Conservation (phyloP, 2,113 vertebrate genomes). For the Meriones unguiculatus region DNA sequence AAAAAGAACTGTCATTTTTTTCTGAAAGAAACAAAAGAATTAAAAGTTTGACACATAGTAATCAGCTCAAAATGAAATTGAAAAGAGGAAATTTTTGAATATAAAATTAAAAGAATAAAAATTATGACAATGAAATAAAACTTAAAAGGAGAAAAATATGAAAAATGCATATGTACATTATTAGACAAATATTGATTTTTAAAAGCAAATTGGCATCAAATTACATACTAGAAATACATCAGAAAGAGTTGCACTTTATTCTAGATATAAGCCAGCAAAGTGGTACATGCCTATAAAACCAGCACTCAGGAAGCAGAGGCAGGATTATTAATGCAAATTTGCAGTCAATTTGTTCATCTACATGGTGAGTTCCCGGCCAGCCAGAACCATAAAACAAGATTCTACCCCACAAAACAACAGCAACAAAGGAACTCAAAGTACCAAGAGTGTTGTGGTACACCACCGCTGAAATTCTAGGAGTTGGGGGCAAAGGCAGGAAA, state of each 20-base stretch:
- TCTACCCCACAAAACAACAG: neutral
- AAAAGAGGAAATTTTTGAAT: neutral
- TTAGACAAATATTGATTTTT: neutral
- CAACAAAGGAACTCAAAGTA: neutral
- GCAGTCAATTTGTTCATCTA: neutral
- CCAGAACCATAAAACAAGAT: neutral
- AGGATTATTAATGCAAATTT: neutral
- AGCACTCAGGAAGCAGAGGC: neutral
- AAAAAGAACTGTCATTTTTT: neutral
- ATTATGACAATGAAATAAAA: neutral
- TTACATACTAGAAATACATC: neutral
- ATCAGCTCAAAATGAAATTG: neutral
- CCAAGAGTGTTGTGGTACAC: neutral
- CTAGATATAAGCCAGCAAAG: neutral
- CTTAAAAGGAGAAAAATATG: conserved; percentile 11
- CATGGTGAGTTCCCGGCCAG: neutral
- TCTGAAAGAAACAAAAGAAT: neutral
- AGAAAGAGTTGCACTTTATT: neutral
- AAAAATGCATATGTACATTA: neutral
- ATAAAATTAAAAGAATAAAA: neutral
- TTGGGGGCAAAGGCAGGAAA: neutral
- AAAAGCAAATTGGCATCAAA: conserved; percentile 16
- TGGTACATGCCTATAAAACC: neutral
- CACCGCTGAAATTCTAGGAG: neutral
- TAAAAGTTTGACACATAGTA: neutral